Evolutionary conservation across 2,888 invertebrate species (phyloP).

Genomic region (Apamea epomidion): DNA sequence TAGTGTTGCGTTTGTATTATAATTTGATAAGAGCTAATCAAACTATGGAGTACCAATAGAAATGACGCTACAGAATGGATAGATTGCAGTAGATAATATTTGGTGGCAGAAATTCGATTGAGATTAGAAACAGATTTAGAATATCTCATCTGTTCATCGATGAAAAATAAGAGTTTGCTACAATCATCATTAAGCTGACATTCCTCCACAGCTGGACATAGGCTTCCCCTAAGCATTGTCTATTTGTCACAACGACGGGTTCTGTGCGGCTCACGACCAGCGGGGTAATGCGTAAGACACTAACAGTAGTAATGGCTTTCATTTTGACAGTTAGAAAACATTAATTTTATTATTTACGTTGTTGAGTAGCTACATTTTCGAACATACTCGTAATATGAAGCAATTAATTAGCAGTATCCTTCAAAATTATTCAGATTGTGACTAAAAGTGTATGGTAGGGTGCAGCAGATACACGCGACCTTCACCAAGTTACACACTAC

Average conservation of each 20-base stretch:
- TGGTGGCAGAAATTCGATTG: not conserved
- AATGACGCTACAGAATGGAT: conserved; percentile 15
- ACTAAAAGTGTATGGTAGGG: too few relatives aligned
- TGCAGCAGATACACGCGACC: not conserved
- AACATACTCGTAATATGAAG: too few relatives aligned
- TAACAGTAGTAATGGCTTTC: too few relatives aligned
- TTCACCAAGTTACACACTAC: not conserved
- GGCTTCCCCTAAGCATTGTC: too few relatives aligned
- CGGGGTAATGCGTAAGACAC: too few relatives aligned
- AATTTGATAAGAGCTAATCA: conserved; percentile 57
- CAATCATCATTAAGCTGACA: not conserved
- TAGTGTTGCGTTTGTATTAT: conserved; percentile 36
- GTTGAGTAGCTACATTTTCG: too few relatives aligned
- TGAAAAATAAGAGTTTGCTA: not conserved
- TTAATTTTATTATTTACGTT: too few relatives aligned
- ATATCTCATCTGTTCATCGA: not conserved
- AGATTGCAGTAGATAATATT: not conserved
- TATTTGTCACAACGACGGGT: not conserved
- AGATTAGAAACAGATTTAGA: conserved; percentile 12
- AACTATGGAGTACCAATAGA: conserved; percentile 28
- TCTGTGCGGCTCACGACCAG: not conserved
- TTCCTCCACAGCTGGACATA: not conserved
- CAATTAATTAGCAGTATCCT: too few relatives aligned
- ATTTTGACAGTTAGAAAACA: too few relatives aligned
- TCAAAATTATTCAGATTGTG: too few relatives aligned